Conservation (phyloP, 2,113 vertebrate genomes). For the Eira barbara region DNA sequence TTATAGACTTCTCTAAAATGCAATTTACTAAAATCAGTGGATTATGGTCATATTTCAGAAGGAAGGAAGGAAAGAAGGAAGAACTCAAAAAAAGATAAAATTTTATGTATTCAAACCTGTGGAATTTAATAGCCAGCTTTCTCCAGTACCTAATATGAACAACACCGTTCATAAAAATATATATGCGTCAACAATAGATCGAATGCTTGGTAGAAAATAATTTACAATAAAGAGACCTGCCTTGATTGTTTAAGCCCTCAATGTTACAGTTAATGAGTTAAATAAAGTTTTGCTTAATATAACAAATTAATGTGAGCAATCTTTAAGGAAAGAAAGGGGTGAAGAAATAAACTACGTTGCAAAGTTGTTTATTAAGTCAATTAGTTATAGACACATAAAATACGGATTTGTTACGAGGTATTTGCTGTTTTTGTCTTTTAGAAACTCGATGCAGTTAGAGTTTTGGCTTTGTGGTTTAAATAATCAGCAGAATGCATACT, state of each 20-base stretch:
- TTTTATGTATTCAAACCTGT: background rate
- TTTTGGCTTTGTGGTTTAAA: background rate
- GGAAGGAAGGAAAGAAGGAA: background rate
- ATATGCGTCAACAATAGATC: background rate
- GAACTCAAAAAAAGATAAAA: background rate
- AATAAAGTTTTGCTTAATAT: background rate
- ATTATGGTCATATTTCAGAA: background rate
- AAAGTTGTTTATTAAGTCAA: background rate
- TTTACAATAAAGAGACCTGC: background rate
- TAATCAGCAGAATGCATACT: background rate
- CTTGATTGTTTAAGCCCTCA: background rate
- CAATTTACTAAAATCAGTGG: background rate
- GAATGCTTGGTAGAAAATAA: background rate
- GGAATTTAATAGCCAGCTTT: background rate
- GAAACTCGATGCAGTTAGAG: background rate
- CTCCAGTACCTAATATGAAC: background rate
- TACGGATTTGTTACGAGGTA: background rate
- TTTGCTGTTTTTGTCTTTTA: background rate
- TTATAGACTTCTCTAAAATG: background rate
- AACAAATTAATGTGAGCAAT: background rate
- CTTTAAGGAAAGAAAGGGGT: background rate
- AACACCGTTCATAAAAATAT: background rate
- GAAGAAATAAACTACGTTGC: background rate
- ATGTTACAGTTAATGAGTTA: background rate
- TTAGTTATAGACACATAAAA: background rate